Evolutionary conservation across 2,113 vertebrate genomes (phyloP).

Genomic region (Hipposideros armiger): DNA sequence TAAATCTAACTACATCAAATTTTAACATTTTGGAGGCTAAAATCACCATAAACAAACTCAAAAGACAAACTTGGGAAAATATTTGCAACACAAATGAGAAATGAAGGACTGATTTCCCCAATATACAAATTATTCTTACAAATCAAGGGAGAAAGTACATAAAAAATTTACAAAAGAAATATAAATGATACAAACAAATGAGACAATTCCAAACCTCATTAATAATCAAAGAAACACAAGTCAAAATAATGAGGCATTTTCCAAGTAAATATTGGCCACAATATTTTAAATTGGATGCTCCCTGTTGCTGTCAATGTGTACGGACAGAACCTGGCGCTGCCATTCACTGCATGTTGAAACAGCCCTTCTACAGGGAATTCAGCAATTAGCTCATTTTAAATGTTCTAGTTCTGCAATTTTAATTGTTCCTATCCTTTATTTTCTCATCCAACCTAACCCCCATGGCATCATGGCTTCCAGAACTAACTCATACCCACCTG

Average conservation of each 20-base stretch:
- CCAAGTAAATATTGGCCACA: conserved; percentile 11
- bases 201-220: conserved; percentile 19
- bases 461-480: not conserved
- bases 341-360: not conserved
- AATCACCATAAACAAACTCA: not conserved
- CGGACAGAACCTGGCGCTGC: accelerated
- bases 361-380: not conserved
- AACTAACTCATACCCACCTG: not conserved
- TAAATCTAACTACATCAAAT: not conserved
- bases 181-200: conserved; percentile 50
- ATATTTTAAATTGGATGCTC: not conserved
- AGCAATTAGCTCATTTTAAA: not conserved
- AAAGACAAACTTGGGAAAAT: conserved; percentile 39
- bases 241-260: conserved; percentile 59
- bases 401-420: not conserved
- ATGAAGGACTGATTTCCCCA: not conserved
- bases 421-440: not conserved
- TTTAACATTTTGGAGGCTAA: conserved; percentile 31
- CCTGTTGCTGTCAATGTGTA: not conserved
- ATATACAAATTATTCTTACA: conserved; percentile 25
- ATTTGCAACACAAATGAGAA: not conserved
- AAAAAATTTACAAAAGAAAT: conserved; percentile 63
- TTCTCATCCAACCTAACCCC: not conserved
- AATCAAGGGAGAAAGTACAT: conserved; percentile 43
- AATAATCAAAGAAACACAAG: conserved; percentile 65